Evolutionary conservation across 1,140 invertebrate genomes (phyloP), one percentile per base, ranked within the genome.

Genomic region (Plectrocnemia conspersa): DNA sequence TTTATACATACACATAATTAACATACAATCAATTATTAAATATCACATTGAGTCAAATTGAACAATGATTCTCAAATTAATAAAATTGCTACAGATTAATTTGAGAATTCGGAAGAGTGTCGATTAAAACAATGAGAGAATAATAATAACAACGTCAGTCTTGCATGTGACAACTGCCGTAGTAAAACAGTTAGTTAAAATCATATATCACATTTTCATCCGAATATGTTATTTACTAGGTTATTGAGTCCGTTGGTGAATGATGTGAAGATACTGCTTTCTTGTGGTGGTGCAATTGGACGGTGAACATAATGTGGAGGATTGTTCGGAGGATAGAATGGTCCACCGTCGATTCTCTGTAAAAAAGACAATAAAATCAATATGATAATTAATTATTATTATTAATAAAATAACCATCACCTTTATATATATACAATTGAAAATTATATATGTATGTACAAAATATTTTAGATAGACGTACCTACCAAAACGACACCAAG

Each of bases 171-270:
- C n/a, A n/a, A n/a, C n/a, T n/a, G n/a, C n/a, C n/a, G n/a, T n/a
- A n/a, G n/a, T n/a, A n/a, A n/a, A n/a, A n/a, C n/a, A n/a, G n/a
- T n/a, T n/a, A n/a, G n/a, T n/a, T n/a, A n/a, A n/a, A n/a, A n/a
- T n/a, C n/a, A n/a, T n/a, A n/a, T n/a, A n/a, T n/a, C n/a, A 16
- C 16, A 13, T 3, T 23, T 48, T 75, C 77, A 87, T 62, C 85
- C 85, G 63, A 88, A 86, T 61, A 87, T 80, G 64, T 86, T 87
- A 50, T 74, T 83, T 25, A 87, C 80, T 57, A 89, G 75, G 61
- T 79, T 88, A 62, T 84, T 87, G 60, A 89, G 81, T 7, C 86
- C 83, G 63, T 79, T 87, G 63, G 82, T 84, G 61, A 89, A 80
- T 24, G 84, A 83, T 29, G 85, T 83, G 62, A 89, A 81, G 52